Percentiles rank a stretch among this genome's conserved stretches.
Conservation (phyloP, 2,113 vertebrate species). For the Chelonoidis abingdonii region DNA sequence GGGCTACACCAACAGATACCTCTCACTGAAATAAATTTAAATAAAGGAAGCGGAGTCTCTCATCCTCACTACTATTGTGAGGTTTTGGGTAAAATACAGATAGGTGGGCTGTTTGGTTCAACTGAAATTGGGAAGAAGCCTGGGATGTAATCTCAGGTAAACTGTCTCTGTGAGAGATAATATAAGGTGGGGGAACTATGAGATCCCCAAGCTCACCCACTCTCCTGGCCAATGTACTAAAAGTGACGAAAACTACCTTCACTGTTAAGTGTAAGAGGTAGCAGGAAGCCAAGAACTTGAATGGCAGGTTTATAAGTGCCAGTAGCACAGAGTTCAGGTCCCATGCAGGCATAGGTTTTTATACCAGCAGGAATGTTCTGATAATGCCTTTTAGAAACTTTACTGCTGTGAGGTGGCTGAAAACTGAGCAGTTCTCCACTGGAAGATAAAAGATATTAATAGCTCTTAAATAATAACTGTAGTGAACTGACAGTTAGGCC, state of each 20-base stretch:
- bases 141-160: not conserved
- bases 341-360: not conserved
- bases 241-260: not conserved
- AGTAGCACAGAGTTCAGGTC: not conserved
- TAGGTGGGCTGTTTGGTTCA: not conserved
- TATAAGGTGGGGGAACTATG: not conserved
- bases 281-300: not conserved
- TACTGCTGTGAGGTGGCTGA: not conserved
- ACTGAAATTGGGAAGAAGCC: not conserved
- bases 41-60: not conserved
- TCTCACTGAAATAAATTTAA: too few species aligned
- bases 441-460: not conserved
- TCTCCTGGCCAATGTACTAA: not conserved
- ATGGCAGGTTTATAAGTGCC: not conserved
- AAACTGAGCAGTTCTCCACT: not conserved
- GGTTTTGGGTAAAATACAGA: not conserved
- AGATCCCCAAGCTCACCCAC: not conserved
- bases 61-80: not conserved
- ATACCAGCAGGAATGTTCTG: not conserved
- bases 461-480: not conserved
- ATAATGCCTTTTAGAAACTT: not conserved
- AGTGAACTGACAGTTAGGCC: not conserved
- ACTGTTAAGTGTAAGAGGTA: not conserved
- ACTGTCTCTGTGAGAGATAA: not conserved
- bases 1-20: too few species aligned